These are phyloP conservation scores for Cordylochernes scorpioides DNA, from an alignment of 2,888 invertebrate species.

Conservation along the genomic window DNA sequence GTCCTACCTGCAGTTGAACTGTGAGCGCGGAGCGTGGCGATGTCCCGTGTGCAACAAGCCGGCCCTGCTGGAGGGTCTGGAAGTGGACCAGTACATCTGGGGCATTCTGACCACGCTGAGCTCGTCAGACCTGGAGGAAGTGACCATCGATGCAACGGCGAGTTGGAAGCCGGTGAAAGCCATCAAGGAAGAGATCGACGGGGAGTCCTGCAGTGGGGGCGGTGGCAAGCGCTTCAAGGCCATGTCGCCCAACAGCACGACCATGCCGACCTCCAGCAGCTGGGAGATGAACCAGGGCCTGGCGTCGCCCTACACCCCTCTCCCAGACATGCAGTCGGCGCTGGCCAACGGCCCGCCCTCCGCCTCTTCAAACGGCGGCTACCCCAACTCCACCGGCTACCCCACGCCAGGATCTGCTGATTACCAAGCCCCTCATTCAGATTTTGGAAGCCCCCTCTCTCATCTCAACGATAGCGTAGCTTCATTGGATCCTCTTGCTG, in stretches of 20 bases:
- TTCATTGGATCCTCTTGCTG: slow-evolving; percentile 50
- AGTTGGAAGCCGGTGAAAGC: slow-evolving; percentile 60
- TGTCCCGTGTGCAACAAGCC: slow-evolving; percentile 93
- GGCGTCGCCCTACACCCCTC: slow-evolving; percentile 53
- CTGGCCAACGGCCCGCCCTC: slow-evolving; percentile 12
- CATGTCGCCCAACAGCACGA: slow-evolving; percentile 79
- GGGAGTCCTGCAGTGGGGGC: slow-evolving; percentile 31
- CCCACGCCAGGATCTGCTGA: too few relatives aligned
- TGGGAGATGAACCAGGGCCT: slow-evolving; percentile 65
- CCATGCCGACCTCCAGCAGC: slow-evolving; percentile 65
- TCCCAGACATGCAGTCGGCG: slow-evolving; percentile 43
- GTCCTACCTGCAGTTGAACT: slow-evolving; percentile 76
- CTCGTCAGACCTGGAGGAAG: slow-evolving; percentile 72
- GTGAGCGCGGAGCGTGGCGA: slow-evolving; percentile 82
- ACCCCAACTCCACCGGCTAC: slow-evolving; percentile 21
- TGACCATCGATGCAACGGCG: slow-evolving; percentile 73
- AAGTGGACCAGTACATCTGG: slow-evolving; percentile 95
- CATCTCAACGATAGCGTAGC: slow-evolving; percentile 28
- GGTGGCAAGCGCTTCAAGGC: slow-evolving; percentile 49
- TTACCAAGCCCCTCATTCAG: slow-evolving; percentile 15
- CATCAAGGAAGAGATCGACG: slow-evolving; percentile 17
- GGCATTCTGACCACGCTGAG: slow-evolving; percentile 43
- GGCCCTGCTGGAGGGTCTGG: slow-evolving; percentile 71
- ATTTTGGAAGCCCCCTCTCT: slow-evolving; percentile 35
- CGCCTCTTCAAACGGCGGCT: too few relatives aligned